Evolutionary conservation across 2,888 invertebrate genomes (phyloP), one percentile per base, ranked within the genome.

Genomic region (Leucoptera coffeella): DNA sequence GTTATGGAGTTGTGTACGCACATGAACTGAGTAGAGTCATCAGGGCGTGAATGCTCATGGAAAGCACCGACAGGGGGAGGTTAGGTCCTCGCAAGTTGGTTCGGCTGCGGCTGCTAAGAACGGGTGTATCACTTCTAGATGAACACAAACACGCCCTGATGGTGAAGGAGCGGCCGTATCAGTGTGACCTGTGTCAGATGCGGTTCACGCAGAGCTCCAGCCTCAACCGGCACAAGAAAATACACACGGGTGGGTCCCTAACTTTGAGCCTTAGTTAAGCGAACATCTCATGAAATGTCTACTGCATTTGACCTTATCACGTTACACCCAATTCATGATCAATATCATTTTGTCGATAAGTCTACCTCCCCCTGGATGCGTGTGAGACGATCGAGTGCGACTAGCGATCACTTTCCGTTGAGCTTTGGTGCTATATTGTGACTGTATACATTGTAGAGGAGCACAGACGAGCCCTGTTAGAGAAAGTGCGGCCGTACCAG

Each of bases 191-290:
- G 48, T 81, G 80, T 56, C 71, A 75, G 54, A 80, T 80, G 61
- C 73, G 79, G 56, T 81, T 80, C 60, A 80, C 79, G 46, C 80
- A 81, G 61, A 80, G 80, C 57, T 79, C 79, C 62, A 80, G 80
- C 52, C 71, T 81, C 47, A 80, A 80, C 60, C 75, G 80, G 43
- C 80, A 81, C 64, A 80, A 78, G 61, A 75, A 80, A 50, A 79
- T 80, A 40, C 80, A 81, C 48, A 80, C 80, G 49, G 74, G 74
- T 74, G 64, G 58, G 73, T 69, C 43, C 39, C 9, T 22, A n/a
- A 19, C 28, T 15, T n/a, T n/a, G n/a, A n/a, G n/a, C n/a, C n/a
- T n/a, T n/a, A n/a, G 37, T 36, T 38, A 35, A 40, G 40, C 38
- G 39, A 35, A 38, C 34, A 32, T 36, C 33, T 37, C 32, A n/a